These are phyloP conservation scores for Bujurquina vittata DNA, from an alignment of 2,113 vertebrate genomes.

Conservation along the genomic window DNA sequence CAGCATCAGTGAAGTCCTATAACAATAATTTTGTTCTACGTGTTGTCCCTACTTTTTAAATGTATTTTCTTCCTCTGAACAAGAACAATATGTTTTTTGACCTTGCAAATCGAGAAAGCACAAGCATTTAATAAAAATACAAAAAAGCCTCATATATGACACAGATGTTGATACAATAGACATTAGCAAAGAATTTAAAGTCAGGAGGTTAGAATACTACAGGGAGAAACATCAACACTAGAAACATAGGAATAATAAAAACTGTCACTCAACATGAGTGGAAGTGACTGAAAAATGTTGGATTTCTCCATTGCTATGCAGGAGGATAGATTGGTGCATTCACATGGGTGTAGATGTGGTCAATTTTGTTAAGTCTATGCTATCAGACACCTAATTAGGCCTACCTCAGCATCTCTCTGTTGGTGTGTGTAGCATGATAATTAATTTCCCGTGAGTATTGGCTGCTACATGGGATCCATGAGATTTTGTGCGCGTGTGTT, in stretches of 20 bases:
- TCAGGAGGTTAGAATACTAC: background rate
- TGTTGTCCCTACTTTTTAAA: background rate
- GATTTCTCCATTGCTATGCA: slow-evolving; percentile 45
- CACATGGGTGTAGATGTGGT: slow-evolving; percentile 31
- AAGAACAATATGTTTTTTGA: background rate
- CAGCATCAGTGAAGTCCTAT: background rate
- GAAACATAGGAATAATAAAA: background rate
- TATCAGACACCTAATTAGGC: slow-evolving; percentile 69
- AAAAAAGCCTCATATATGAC: background rate
- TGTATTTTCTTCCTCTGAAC: background rate
- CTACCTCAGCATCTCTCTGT: slow-evolving; percentile 69
- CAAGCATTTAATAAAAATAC: no score
- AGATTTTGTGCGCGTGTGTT: slow-evolving; percentile 18
- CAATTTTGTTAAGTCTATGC: slow-evolving; percentile 48
- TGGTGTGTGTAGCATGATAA: slow-evolving; percentile 57
- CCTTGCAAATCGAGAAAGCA: slow-evolving; percentile 10
- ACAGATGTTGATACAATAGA: background rate
- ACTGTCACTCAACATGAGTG: background rate
- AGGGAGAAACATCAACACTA: slow-evolving; percentile 1
- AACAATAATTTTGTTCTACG: background rate
- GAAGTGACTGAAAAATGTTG: slow-evolving; percentile 20
- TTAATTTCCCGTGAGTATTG: slow-evolving; percentile 68
- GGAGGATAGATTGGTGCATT: slow-evolving; percentile 9
- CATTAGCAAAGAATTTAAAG: background rate
- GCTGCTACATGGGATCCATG: slow-evolving; percentile 25